These are phyloP conservation scores for Gadus chalcogrammus DNA, from an alignment of 2,113 vertebrate species.

Conservation along the genomic window DNA sequence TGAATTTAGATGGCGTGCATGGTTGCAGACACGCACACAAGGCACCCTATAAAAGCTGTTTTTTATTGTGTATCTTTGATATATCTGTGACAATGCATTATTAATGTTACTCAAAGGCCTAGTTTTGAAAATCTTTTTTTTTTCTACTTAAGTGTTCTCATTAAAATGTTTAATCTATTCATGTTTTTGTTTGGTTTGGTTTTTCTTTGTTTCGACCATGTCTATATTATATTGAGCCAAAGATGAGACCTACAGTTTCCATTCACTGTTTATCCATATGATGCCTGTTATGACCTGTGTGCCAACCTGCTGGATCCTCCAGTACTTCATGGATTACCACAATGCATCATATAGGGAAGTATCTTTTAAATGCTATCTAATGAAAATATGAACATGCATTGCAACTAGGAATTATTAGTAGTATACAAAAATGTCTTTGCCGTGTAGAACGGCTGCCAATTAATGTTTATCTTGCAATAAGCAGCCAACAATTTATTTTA, in stretches of 20 bases:
- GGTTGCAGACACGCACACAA: constrained; percentile 26
- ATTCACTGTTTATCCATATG: background rate
- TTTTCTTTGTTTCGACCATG: constrained; percentile 21
- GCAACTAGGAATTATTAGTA: no score
- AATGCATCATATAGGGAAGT: no score
- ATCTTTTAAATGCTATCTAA: no score
- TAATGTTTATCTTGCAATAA: no score
- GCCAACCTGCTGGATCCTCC: no score
- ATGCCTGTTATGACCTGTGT: no score
- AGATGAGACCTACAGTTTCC: background rate
- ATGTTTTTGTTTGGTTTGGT: constrained; percentile 48
- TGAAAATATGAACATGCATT: no score
- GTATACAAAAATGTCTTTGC: no score
- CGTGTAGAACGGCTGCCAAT: no score
- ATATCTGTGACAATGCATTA: constrained; percentile 71
- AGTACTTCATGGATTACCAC: no score
- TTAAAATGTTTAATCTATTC: constrained; percentile 73
- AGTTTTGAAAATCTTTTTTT: constrained; percentile 62
- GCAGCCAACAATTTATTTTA: no score
- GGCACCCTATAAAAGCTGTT: constrained; percentile 58
- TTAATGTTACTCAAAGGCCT: constrained; percentile 72
- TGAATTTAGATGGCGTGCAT: constrained; percentile 47
- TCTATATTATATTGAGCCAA: constrained; percentile 8
- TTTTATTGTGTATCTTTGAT: constrained; percentile 67
- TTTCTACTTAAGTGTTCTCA: constrained; percentile 67